phyloP scores from a whole-genome alignment of 2,797 vertebrate species.

The Enteromius argenteus region DNA sequence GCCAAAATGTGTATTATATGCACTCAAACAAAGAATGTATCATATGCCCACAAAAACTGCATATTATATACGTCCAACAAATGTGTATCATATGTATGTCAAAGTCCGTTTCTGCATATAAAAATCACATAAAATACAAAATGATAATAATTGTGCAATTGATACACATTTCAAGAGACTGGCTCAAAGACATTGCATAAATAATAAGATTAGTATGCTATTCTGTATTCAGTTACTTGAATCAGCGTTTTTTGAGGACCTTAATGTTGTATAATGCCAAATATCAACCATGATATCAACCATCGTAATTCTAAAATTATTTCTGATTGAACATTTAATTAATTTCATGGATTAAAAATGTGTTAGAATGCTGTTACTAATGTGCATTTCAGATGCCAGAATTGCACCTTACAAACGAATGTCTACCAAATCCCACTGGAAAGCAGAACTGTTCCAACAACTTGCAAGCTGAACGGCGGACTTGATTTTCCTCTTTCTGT shows the following conservation, averaged over 20 bases:
- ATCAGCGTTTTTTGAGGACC: background rate
- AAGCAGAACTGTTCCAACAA: background rate
- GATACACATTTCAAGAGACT: no score
- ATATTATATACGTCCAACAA: no score
- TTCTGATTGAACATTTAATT: background rate
- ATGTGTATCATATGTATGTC: background rate
- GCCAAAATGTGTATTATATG: no score
- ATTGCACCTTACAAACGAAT: background rate
- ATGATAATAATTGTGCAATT: no score
- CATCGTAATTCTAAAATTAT: background rate
- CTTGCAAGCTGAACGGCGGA: background rate
- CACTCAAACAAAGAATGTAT: background rate
- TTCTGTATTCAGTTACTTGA: background rate
- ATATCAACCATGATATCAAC: background rate
- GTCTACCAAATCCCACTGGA: background rate
- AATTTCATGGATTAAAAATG: background rate
- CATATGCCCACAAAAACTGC: no score
- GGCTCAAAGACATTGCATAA: background rate
- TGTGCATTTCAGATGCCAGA: background rate
- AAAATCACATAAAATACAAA: no score
- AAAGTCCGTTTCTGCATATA: background rate
- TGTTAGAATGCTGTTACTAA: background rate
- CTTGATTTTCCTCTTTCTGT: slow-evolving; percentile 4
- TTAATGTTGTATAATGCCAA: background rate
- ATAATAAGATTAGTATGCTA: background rate